Evolutionary conservation across 2,113 vertebrate genomes (phyloP), one percentile per base, ranked within the genome.

Genomic region (Oreochromis spilurus): DNA sequence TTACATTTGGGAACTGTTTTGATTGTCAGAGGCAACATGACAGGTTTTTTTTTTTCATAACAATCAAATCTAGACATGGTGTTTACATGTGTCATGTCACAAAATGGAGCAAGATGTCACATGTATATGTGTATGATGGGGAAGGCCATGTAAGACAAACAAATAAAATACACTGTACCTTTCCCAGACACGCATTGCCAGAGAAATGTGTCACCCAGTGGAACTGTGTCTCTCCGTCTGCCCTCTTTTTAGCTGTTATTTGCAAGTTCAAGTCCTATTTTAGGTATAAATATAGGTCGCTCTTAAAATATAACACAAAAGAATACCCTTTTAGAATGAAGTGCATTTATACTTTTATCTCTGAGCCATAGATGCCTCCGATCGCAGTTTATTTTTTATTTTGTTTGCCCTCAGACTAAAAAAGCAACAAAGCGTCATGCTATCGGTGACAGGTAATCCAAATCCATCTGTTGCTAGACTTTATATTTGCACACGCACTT

Each of bases 161-260:
- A 82, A 43, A 90, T 81, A 85, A 88, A 89, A 85, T 16, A 50
- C 58, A 72, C 50, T 77, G 72, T 65, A 77, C 19, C 62, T 81
- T 43, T 86, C 79, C 52, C 87, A 84, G 81, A 82, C 88, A 84
- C 3, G 81, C 87, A 62, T 85, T 89, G 83, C 40, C 50, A 83
- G 82, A 83, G 26, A 81, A 82, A 72, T 70, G 53, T 91, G 58
- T 92, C 86, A 87, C 85, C 60, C 79, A 79, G 82, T 92, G 80
- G 90, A 90, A 88, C 62, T 81, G 83, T 26, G 89, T 83, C 88
- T 48, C 91, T 91, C 26, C 2, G 16, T 77, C 87, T 93, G 87
- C 79, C 92, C 81, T 93, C 85, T 79, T 95, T 93, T 91, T 83
- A 87, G 87, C 87, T 90, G 55, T 86, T 90, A 88, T 84, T 81